These are phyloP conservation scores for Ernsta delagoae DNA, from an alignment of 2,888 invertebrate genomes.

Conservation along the genomic window DNA sequence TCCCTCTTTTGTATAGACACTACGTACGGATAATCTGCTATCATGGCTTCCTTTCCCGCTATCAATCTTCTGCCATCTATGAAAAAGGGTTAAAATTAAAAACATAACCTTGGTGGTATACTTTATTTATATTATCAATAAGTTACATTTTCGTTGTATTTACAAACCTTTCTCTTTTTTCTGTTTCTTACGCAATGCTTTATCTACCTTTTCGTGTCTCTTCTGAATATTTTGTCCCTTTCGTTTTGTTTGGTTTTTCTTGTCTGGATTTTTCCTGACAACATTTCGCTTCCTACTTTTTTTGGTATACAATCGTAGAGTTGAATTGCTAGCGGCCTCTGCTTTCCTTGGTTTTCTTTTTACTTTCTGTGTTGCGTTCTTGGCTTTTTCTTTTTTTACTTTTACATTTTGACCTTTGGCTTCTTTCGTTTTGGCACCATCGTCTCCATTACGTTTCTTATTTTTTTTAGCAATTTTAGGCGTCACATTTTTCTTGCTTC, in stretches of 20 bases:
- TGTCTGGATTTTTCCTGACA: slow-evolving; percentile 1
- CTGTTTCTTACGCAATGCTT: neutral
- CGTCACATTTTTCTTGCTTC: slow-evolving; percentile 7
- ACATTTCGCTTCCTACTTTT: neutral
- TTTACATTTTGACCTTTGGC: neutral
- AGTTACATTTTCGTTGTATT: neutral
- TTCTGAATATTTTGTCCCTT: slow-evolving; percentile 2
- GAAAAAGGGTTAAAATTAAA: slow-evolving; percentile 43
- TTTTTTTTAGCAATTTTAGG: neutral
- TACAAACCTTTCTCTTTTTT: slow-evolving; percentile 20
- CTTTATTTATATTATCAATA: slow-evolving; percentile 24
- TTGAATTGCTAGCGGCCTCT: neutral
- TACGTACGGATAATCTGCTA: slow-evolving; percentile 72
- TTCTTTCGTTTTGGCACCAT: slow-evolving; percentile 7
- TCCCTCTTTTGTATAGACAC: slow-evolving; percentile 70
- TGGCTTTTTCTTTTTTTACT: neutral
- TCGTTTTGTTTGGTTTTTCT: neutral
- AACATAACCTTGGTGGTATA: slow-evolving; percentile 33
- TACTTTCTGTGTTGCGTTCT: neutral
- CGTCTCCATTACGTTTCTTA: neutral
- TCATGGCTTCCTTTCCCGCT: slow-evolving; percentile 61
- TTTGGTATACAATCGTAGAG: slow-evolving; percentile 6
- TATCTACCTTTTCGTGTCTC: neutral
- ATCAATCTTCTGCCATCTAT: slow-evolving; percentile 60
- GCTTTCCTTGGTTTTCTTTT: slow-evolving; percentile 1